Evolutionary conservation across 2,797 vertebrate species (phyloP).

Genomic region (Pyrocephalus nanus): DNA sequence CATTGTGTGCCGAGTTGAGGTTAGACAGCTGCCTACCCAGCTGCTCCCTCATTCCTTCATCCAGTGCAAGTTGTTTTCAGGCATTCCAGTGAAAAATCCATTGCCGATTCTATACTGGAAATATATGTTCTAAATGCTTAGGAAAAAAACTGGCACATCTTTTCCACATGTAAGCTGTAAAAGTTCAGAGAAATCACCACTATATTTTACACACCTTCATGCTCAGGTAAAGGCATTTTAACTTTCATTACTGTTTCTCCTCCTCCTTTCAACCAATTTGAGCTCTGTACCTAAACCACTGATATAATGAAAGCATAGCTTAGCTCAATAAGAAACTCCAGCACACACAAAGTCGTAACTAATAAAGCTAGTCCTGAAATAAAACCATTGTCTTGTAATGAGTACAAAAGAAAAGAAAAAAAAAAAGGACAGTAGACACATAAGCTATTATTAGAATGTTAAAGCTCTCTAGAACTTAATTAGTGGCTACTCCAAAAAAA

Average conservation of each 20-base stretch:
- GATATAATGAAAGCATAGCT: not conserved
- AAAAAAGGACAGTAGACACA: not conserved
- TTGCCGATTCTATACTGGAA: not conserved
- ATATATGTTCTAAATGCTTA: not conserved
- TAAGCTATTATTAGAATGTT: not conserved
- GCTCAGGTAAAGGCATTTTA: not conserved
- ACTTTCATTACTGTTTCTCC: not conserved
- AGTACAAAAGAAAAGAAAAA: no score
- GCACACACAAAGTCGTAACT: not conserved
- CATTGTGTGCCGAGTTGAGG: not conserved
- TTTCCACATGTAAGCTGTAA: not conserved
- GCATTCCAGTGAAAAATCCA: not conserved
- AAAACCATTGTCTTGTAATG: not conserved
- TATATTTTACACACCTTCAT: accelerated
- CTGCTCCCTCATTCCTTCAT: not conserved
- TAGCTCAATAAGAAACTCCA: not conserved
- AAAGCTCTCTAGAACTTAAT: not conserved
- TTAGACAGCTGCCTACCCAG: not conserved
- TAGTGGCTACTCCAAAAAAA: not conserved
- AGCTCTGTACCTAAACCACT: not conserved
- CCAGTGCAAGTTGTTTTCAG: not conserved
- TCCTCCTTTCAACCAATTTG: not conserved
- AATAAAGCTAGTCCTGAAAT: not conserved
- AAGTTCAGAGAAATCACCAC: not conserved
- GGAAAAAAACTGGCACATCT: not conserved